Conservation (phyloP, 2,113 vertebrate genomes). For the Tetrax tetrax region DNA sequence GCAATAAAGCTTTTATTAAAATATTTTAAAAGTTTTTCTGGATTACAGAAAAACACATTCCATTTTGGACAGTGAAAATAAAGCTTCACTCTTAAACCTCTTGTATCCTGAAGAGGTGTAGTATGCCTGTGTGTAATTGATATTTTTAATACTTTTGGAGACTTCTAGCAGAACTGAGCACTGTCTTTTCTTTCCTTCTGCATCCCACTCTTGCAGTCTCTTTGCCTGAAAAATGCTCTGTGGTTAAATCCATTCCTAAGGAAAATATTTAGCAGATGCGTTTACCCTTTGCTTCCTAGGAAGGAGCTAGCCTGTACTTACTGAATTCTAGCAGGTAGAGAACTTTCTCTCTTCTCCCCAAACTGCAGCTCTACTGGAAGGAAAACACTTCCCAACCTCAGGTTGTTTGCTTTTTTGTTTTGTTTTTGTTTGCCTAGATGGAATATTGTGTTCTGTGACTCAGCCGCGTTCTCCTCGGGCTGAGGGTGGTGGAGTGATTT, state of each 20-base stretch:
- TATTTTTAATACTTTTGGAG: slow-evolving; percentile 18
- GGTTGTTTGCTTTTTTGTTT: not conserved
- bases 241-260: not conserved
- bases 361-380: not conserved
- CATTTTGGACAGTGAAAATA: not conserved
- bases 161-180: not conserved
- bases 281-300: not conserved
- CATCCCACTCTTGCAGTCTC: not conserved
- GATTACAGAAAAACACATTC: not conserved
- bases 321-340: not conserved
- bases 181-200: not conserved
- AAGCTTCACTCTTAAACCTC: not conserved
- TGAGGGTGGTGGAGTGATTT: not conserved
- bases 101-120: not conserved
- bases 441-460: slow-evolving; percentile 38
- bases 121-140: not conserved
- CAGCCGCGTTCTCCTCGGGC: not conserved
- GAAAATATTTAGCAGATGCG: not conserved
- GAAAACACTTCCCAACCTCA: not conserved
- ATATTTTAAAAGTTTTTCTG: not conserved
- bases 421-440: slow-evolving; percentile 17
- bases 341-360: not conserved
- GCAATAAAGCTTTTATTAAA: not conserved
- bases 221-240: not conserved
- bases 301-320: not conserved